Base-by-base conservation (phyloP, 2,888 invertebrate species). In the Papilio protenor region DNA sequence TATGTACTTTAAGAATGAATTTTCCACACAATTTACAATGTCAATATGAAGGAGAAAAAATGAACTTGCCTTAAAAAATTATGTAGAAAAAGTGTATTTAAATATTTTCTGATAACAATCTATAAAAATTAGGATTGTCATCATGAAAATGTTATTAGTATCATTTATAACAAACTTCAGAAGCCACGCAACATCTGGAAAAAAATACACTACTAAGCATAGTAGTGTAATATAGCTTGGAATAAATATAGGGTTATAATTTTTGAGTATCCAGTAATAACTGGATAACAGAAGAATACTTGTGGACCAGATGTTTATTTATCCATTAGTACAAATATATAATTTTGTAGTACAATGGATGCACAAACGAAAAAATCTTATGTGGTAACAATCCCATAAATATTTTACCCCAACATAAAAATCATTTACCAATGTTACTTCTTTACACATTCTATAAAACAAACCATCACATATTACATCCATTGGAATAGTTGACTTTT, bases 1-100 rank as follows among this genome's bases (percentile, higher is more conserved):
- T 66, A n/a, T 66, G 66, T 66, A 66, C 66, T 66, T 66, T 64
- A 64, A 6, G 12, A 5, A 66, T 66, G 40, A 66, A 66, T 40
- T 66, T 66, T n/a, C 66, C 64, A 40, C 64, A 64, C 10, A 18
- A 27, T 61, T 23, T 61, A 61, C 14, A n/a, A 27, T 61, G 61
- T 61, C 27, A 61, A 59, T 61, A 27, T n/a, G n/a, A 61, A 14
- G 23, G 27, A 16, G n/a, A 27, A 61, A 59, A 61, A 61, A 61
- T 61, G 61, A 27, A 61, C 11, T 61, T 61, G 10, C 61, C 61
- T 27, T 27, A 61, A 61, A 27, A 27, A 21, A 6, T 59, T 12
- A 59, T 21, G 23, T 59, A 59, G 21, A 59, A 23, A 57, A 23
- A 23, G 10, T 21, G 21, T 57, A 4, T 57, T 57, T 12, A 10